A percentile compares a stretch with the other conserved stretches of the same genome.
phyloP scores from a whole-genome alignment of 2,113 vertebrate species.

The Phrynosoma platyrhinos region DNA sequence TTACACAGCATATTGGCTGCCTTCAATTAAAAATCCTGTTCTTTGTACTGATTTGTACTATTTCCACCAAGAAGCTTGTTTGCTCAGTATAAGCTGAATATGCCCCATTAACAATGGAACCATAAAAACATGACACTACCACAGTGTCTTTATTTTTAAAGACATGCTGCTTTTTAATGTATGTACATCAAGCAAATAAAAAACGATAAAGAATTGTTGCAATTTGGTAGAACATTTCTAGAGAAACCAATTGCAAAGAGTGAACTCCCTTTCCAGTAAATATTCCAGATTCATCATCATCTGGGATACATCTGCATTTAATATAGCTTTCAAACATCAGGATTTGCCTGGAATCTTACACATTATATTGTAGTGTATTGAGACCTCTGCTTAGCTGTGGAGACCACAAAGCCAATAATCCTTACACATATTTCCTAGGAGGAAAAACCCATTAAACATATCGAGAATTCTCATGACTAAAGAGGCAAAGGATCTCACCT shows the following conservation, averaged over 20 bases:
- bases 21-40: neutral
- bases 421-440: neutral
- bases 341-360: neutral
- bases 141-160: neutral
- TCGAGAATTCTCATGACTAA: neutral
- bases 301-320: slow-evolving; percentile 2
- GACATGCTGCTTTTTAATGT: neutral
- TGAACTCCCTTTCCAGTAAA: neutral
- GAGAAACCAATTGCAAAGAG: neutral
- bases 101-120: neutral
- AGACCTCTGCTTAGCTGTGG: neutral
- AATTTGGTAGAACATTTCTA: neutral
- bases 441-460: neutral
- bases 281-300: neutral
- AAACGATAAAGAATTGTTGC: neutral
- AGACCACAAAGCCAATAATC: neutral
- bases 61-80: neutral
- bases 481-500: neutral
- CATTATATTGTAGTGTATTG: neutral
- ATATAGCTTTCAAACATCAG: neutral
- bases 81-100: neutral
- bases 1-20: neutral
- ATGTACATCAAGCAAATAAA: neutral
- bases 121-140: neutral
- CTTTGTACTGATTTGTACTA: neutral